These are phyloP conservation scores for Noturus placidus DNA, from an alignment of 2,113 vertebrate species.

Conservation along the genomic window DNA sequence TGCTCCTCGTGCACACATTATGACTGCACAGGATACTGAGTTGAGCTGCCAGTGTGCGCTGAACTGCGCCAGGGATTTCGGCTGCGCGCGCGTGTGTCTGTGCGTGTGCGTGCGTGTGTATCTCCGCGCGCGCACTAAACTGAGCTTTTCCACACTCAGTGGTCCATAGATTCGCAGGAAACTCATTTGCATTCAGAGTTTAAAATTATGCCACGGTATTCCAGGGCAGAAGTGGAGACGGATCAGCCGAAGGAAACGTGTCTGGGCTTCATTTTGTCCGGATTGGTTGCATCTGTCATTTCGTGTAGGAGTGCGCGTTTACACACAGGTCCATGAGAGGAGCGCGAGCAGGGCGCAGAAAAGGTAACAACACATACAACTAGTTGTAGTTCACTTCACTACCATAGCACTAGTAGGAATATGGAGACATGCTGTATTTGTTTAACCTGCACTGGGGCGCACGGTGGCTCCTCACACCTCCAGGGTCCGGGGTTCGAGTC, in stretches of 20 bases:
- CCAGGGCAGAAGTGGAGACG: slow-evolving; percentile 37
- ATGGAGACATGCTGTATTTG: background rate
- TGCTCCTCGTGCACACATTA: background rate
- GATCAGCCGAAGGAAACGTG: slow-evolving; percentile 27
- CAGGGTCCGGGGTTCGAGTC: too few species aligned
- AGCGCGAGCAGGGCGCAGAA: slow-evolving; percentile 44
- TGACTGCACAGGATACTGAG: background rate
- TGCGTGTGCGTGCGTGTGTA: background rate
- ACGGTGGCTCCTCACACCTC: too few species aligned
- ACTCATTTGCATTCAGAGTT: slow-evolving; percentile 32
- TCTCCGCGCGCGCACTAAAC: background rate
- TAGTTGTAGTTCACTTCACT: background rate
- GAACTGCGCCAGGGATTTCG: background rate
- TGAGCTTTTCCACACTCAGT: slow-evolving; percentile 26
- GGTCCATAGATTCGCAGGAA: slow-evolving; percentile 36
- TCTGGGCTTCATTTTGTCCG: slow-evolving; percentile 32
- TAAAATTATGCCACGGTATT: slow-evolving; percentile 55
- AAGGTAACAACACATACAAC: slow-evolving; percentile 49
- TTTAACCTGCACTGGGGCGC: too few species aligned
- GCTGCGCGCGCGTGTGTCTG: background rate
- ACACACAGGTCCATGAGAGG: slow-evolving; percentile 63
- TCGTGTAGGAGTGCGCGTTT: slow-evolving; percentile 16
- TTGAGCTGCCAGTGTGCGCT: background rate
- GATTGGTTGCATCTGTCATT: slow-evolving; percentile 44
- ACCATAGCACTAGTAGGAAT: too few species aligned